Conservation (phyloP, 2,888 invertebrate genomes). For the Parnassius smintheus region DNA sequence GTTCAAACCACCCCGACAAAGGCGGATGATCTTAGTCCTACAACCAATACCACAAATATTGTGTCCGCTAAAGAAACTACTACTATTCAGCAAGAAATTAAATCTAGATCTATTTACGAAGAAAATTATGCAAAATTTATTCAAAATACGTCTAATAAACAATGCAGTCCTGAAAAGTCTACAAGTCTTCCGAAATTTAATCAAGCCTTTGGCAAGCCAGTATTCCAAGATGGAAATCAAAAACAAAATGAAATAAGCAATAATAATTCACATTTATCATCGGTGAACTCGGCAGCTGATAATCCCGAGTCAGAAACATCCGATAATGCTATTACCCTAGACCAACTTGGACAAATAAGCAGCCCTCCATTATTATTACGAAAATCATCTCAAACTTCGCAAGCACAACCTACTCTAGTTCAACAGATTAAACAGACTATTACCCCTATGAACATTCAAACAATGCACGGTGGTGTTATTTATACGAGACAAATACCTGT, state of each 20-base stretch:
- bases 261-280: conserved; percentile 47
- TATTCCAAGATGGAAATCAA: conserved; percentile 76
- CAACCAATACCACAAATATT: conserved; percentile 40
- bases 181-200: conserved; percentile 87
- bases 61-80: conserved; percentile 44
- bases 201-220: conserved; percentile 88
- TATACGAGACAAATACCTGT: conserved; percentile 87
- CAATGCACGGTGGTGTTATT: conserved; percentile 85
- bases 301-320: conserved; percentile 51
- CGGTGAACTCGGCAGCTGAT: conserved; percentile 43
- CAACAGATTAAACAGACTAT: conserved; percentile 77
- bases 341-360: conserved; percentile 60
- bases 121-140: conserved; percentile 81
- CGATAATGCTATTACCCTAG: conserved; percentile 60
- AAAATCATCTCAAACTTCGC: conserved; percentile 58
- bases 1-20: conserved; percentile 49
- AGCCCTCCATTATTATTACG: conserved; percentile 67
- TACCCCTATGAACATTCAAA: conserved; percentile 80
- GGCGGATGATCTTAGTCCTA: conserved; percentile 49
- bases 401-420: conserved; percentile 59
- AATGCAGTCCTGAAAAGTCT: conserved; percentile 60
- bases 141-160: conserved; percentile 64
- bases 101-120: conserved; percentile 77
- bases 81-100: conserved; percentile 63
- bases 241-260: conserved; percentile 54